Percentiles rank a stretch among this genome's conserved stretches.
phyloP scores from a whole-genome alignment of 2,888 invertebrate genomes.

The Odontocolon sp. region DNA sequence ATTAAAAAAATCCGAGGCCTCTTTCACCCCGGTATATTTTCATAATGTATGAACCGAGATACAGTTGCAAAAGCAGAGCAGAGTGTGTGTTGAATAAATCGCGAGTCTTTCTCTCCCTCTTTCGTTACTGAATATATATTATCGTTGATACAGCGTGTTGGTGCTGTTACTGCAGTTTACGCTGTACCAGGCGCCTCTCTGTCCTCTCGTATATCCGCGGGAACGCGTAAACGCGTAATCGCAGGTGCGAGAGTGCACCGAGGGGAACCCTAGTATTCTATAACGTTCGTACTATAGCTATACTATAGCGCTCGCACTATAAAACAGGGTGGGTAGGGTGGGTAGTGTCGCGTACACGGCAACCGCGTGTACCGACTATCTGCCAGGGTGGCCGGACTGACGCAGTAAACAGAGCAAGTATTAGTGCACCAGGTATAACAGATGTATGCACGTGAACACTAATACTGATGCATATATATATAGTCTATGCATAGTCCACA shows the following conservation, averaged over 20 bases:
- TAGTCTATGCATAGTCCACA: too few relatives aligned
- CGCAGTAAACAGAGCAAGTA: constrained; percentile 33
- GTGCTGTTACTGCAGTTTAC: constrained; percentile 20
- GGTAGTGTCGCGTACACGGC: constrained; percentile 16
- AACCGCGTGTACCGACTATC: constrained; percentile 3
- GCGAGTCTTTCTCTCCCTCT: constrained; percentile 10
- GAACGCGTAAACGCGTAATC: constrained; percentile 34
- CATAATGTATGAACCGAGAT: too few relatives aligned
- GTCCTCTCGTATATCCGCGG: constrained; percentile 29
- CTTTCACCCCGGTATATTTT: too few relatives aligned
- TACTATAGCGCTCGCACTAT: background rate
- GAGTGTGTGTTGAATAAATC: constrained; percentile 25
- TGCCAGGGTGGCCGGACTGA: background rate
- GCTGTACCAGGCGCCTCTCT: constrained; percentile 24
- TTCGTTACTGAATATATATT: background rate
- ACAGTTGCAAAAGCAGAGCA: too few relatives aligned
- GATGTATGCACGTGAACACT: too few relatives aligned
- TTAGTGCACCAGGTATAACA: constrained; percentile 27
- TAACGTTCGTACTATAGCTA: background rate
- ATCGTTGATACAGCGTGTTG: constrained; percentile 21
- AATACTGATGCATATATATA: too few relatives aligned
- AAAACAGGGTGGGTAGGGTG: background rate
- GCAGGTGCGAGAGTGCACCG: constrained; percentile 29
- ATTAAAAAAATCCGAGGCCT: background rate
- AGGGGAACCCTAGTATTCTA: constrained; percentile 3